phyloP scores from a whole-genome alignment of 2,797 vertebrate species.

The Allobates femoralis region DNA sequence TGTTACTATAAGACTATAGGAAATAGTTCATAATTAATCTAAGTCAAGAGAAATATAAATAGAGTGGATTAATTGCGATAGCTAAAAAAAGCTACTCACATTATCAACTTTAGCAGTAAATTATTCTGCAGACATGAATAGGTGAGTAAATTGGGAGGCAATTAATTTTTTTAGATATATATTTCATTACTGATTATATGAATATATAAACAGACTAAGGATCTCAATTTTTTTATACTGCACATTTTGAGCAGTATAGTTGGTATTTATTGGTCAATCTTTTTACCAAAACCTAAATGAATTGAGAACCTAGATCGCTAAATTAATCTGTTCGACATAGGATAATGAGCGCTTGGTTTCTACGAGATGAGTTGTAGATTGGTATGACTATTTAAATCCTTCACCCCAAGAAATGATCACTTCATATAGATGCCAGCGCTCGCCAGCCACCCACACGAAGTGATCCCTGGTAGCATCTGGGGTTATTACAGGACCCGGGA shows the following conservation, averaged over 20 bases:
- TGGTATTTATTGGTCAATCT: too few species aligned
- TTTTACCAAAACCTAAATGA: not conserved
- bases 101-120: slow-evolving; percentile 6
- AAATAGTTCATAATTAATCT: slow-evolving; percentile 24
- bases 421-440: too few species aligned
- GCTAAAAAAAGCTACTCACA: slow-evolving; percentile 16
- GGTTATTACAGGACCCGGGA: too few species aligned
- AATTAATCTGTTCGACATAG: not conserved
- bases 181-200: not conserved
- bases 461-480: too few species aligned
- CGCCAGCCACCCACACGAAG: too few species aligned
- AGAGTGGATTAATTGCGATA: slow-evolving; percentile 20
- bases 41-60: slow-evolving; percentile 33
- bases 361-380: too few species aligned
- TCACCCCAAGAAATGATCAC: too few species aligned
- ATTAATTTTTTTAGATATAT: not conserved
- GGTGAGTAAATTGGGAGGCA: not conserved
- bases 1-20: not conserved
- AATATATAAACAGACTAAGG: not conserved
- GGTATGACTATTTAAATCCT: too few species aligned
- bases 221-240: too few species aligned
- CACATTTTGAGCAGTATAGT: too few species aligned
- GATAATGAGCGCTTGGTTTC: too few species aligned
- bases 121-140: not conserved
- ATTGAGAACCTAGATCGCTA: not conserved